Percentiles rank a stretch among this genome's conserved stretches.
Evolutionary conservation across 2,797 vertebrate genomes (phyloP).

Genomic region (Sylvia borin): DNA sequence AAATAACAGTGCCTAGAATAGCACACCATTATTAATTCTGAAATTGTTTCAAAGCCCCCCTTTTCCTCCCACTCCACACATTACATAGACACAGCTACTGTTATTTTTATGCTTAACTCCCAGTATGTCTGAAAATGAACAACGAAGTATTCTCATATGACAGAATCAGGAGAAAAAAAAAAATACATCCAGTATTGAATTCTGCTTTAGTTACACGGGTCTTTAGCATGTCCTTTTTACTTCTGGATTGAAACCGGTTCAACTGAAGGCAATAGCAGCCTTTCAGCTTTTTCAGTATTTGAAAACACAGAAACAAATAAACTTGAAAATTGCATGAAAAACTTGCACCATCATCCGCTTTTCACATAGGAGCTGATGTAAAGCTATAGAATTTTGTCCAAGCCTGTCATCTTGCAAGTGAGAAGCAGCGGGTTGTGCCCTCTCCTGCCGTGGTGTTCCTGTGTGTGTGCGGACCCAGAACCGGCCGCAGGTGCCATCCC

Average conservation of each 20-base stretch:
- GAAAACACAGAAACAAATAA: not conserved
- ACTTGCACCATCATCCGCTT: not conserved
- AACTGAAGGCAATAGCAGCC: not conserved
- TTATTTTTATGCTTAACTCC: conserved; percentile 49
- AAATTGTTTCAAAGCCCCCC: conserved; percentile 25
- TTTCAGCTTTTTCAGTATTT: not conserved
- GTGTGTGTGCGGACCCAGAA: not conserved
- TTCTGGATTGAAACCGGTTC: not conserved
- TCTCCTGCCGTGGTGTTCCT: not conserved
- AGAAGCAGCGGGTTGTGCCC: not conserved
- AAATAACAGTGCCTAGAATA: conserved; percentile 20
- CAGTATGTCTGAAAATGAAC: not conserved
- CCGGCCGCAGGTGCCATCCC: not conserved
- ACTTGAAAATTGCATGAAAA: not conserved
- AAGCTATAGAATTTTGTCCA: not conserved
- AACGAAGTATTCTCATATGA: not conserved
- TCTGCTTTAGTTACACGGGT: not conserved
- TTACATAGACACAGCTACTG: conserved; percentile 9
- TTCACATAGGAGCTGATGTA: not conserved
- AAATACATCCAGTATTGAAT: not conserved
- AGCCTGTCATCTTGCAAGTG: not conserved
- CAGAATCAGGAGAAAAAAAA: conserved; percentile 1
- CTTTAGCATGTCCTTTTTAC: not conserved
- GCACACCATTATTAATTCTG: conserved; percentile 22
- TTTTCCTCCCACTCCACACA: conserved; percentile 26